Base-by-base conservation (phyloP, 2,888 invertebrate species). In the Strigamia maritima region DNA sequence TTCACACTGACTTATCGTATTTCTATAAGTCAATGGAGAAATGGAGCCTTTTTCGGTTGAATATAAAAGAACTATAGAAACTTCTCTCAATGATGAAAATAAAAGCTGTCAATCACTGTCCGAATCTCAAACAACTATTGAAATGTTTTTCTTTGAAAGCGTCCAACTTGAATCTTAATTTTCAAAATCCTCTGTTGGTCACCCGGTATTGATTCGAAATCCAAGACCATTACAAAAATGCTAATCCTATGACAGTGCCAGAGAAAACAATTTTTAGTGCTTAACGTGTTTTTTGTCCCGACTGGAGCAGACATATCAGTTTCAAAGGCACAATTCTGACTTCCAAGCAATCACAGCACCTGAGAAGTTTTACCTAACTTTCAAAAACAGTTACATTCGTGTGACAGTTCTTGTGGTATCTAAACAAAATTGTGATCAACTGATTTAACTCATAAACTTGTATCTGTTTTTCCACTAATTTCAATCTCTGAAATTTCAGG, bases 1-100 rank as follows among this genome's bases (percentile, higher is more conserved):
- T 49, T 49, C 49, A 19, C 49, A n/a, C 49, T 49, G 49, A 49
- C 49, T 49, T 49, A 49, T 49, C 49, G 49, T n/a, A 49, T 49
- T 49, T 49, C 49, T 49, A n/a, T 49, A 49, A 49, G 49, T 49
- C n/a, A 49, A 49, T 49, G 49, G 16, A 19, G 49, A 49, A 49
- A 49, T 49, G 49, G 49, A 49, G n/a, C n/a, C 19, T 49, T 49
- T 49, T 49, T 49, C 7, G 49, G 19, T 49, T 49, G 49, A 49
- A 49, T 49, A 49, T 49, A 49, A 49, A 49, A 49, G 49, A 49
- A 49, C 49, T 49, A 31, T 31, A 49, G 49, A 49, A 49, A 49
- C 49, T 49, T 49, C 49, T 49, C 49, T 49, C 49, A 49, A 49
- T 49, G 49, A 49, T 49, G 49, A 49, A 49, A 49, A 49, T 49